Evolutionary conservation across 2,113 vertebrate species (phyloP), one percentile per base, ranked within the genome.

Genomic region (Oxygymnocypris stewartii): DNA sequence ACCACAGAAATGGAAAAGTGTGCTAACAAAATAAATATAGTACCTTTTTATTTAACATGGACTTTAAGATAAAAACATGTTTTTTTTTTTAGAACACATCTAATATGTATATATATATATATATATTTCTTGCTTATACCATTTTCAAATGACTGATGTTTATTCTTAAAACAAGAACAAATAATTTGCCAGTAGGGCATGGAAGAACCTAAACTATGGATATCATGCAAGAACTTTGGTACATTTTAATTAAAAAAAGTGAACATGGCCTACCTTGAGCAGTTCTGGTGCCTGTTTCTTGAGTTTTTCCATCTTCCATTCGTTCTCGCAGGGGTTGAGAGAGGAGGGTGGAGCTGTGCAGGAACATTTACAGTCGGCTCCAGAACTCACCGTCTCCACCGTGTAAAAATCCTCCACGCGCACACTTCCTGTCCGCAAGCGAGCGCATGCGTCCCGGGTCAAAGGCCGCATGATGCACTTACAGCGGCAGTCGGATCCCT

Each of bases 281-380:
- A 99, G 94, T 89, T 98, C 96, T 0, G 97, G 98, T 0, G 97
- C 98, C 91, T 99, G 97, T 86, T 97, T 98, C 95, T 96, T 98
- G 90, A 99, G 96, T 91, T 96, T 98, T 91, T 99, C 98, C 96
- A 97, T 97, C 93, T 96, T 98, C 97, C 97, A 99, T 93, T 99
- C 97, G 0, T 97, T 97, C 94, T 98, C 97, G 0, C 98, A 99
- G 86, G 98, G 97, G 93, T 98, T 99, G 87, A 99, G 97, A 0
- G 98, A 98, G 83, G 97, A 96, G 0, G 97, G 97, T 0, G 97
- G 98, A 0, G 98, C 97, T 0, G 96, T 97, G 92, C 97, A 99
- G n/a, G 97, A 98, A 89, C 98, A 99, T 92, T 94, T 96, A 89
- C 98, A 99, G 94, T 99, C 97, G 0, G 96, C 88, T 0, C 98